Evolutionary conservation across 2,888 invertebrate species (phyloP), one percentile per base, ranked within the genome.

Genomic region (Dryadula phaetusa): DNA sequence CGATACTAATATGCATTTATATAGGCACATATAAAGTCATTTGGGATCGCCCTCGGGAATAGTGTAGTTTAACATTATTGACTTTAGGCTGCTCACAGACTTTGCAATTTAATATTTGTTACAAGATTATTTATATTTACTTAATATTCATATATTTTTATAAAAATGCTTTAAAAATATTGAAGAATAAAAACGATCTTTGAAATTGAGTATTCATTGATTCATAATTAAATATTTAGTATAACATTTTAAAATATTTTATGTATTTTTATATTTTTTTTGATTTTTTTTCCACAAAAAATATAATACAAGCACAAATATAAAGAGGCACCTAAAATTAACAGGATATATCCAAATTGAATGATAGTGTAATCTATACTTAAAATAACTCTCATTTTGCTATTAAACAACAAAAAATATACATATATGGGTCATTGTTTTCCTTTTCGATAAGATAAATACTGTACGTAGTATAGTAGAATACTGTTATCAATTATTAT

Each of bases 31-130:
- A 25, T 60, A 44, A 16, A 72, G 60, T 69, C 66, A 69, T 67
- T 70, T 49, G 54, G 52, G 63, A 67, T 65, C 52, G 40, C 64
- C 73, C 72, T 54, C 40, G 56, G 68, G 73, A 71, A 47, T 70
- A 67, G 42, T 70, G 68, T 44, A 49, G 32, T 61, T 64, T 47
- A 67, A 66, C 62, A 69, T 62, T 42, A 64, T 69, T 49, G 34
- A 42, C n/a, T 60, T 60, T 42, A 69, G 54, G 66, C 16, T 10
- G 28, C 32, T 34, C 37, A 28, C 62, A 60, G 34, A 68, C 63
- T 28, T 28, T 22, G 37, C 66, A 22, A 22, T 47, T 49, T 63
- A 34, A 10, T 32, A 5, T 12, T 22, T 16, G 4, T 22, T 22
- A 3, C 14, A 14, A 40, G 4, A 0, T 40, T 40, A 16, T 42